Evolutionary conservation across 2,797 vertebrate genomes (phyloP), one percentile per base, ranked within the genome.

Genomic region (Typhlichthys eigenmanni): DNA sequence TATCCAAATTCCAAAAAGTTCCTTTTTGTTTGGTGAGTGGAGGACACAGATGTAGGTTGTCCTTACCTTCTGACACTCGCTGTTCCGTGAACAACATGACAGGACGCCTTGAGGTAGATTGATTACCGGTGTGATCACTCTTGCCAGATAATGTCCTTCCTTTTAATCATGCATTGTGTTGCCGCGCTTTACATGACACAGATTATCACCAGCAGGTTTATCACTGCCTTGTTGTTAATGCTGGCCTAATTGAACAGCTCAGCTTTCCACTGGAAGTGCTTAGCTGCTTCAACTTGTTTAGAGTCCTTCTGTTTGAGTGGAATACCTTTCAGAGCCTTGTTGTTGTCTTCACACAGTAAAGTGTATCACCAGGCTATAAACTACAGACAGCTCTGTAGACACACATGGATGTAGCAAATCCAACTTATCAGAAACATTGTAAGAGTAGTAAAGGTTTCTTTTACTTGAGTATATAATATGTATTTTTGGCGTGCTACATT

Each of bases 121-220:
- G 86, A 91, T 91, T 89, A 86, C 83, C 66, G 76, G 72, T 72
- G 83, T 79, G 85, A 90, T 90, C 83, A 69, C 69, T 84, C 83
- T 72, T 75, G 66, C 53, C 19, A 81, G 88, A 89, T 91, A 90
- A 86, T 81, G 87, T 86, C 85, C 82, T 77, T 79, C 68, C 68
- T 80, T 85, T 87, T 88, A 88, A 89, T 88, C 85, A 83, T 62
- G 74, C 81, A 79, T 87, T 85, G 86, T 89, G 83, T 72, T 2
- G 43, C 71, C 60, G 74, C 83, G 83, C 74, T 82, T 80, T 86
- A 85, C 87, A 86, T 74, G 87, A 79, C 82, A 71, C 51, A 84
- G 83, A 87, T 87, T 80, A 73, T 88, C 78, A 85, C 82, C 81
- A 65, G 79, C 65, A 76, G 60, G 83, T 90, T 85, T 80, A 85